Base-by-base conservation (phyloP, 53 echinoderm and acorn worm genomes). In the Patiria pectinifera region DNA sequence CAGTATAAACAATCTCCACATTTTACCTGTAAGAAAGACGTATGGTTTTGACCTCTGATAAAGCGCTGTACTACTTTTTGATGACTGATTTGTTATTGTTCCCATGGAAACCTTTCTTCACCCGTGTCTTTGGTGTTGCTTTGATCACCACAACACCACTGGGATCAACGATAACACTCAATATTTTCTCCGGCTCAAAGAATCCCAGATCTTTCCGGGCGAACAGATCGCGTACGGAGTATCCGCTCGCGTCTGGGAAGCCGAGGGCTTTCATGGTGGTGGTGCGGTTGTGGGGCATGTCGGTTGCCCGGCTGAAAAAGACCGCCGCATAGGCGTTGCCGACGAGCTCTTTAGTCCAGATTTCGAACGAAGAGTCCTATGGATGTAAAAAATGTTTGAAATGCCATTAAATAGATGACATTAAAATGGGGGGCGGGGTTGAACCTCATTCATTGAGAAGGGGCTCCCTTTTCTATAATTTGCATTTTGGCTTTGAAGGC, bases 301-400 rank as follows among this genome's bases (percentile, higher is more conserved):
- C 83, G 45, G 86, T 89, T 2, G 88, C 48, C 49, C 87, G 87
- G 79, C 86, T 92, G 94, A 95, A 95, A 63, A 96, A 83, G 1
- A 95, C 95, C 9, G 86, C 92, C 4, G 96, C 94, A 60, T 85
- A 95, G 6, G 85, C 80, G 15, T 69, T 63, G 12, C 83, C 63
- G 6, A 60, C 60, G 4, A 96, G 82, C 11, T 92, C 91, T 60
- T 85, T 95, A 11, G 94, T 85, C 96, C 96, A 96, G 18, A 95
- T 92, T 63, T 95, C 93, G 48, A 92, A 85, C 5, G 19, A 16
- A 18, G 59, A 19, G 7, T 49, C 48, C 82, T 82, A 11, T 14
- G 47, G 43, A 9, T 45, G 4, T 1, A 79, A 79, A 15, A 46
- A 46, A 43, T 43, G 10, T 66, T 35, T 35, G 35, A 35, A 35